A percentile compares a stretch with the other conserved stretches of the same genome.
Conservation (phyloP, 2,888 invertebrate species). For the Thecophora atra region DNA sequence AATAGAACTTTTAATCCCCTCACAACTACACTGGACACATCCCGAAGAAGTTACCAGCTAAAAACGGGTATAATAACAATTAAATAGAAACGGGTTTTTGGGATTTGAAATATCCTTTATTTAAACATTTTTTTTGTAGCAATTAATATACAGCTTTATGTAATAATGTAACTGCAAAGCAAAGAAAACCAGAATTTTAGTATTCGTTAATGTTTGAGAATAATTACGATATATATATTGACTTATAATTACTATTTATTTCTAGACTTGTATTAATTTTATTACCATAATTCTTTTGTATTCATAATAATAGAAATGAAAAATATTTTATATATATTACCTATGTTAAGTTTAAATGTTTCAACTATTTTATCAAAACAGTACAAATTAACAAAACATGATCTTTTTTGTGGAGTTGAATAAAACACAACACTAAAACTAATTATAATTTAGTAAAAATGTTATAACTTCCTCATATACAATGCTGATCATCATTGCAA, state of each 20-base stretch:
- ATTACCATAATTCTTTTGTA: slow-evolving; percentile 1
- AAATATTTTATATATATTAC: too few relatives aligned
- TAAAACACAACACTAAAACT: slow-evolving; percentile 18
- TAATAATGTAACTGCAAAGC: neutral
- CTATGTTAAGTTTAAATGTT: neutral
- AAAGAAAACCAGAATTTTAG: neutral
- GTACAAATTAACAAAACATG: too few relatives aligned
- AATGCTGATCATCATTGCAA: slow-evolving; percentile 13
- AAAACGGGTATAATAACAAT: neutral
- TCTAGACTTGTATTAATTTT: neutral
- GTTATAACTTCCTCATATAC: neutral
- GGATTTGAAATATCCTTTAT: slow-evolving; percentile 34
- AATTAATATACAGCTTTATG: slow-evolving; percentile 21
- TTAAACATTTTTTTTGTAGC: neutral
- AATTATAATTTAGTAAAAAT: slow-evolving; percentile 22
- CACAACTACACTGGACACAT: slow-evolving; percentile 24
- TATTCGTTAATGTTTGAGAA: neutral
- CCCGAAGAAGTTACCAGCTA: slow-evolving; percentile 31
- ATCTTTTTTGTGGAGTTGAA: slow-evolving; percentile 2
- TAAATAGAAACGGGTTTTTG: slow-evolving; percentile 4
- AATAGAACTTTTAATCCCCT: slow-evolving; percentile 2
- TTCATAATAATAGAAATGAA: too few relatives aligned
- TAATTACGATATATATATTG: neutral
- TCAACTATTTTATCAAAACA: slow-evolving; percentile 16
- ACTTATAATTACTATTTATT: slow-evolving; percentile 1